Evolutionary conservation across 1,140 invertebrate species (phyloP), one percentile per base, ranked within the genome.

Genomic region (Colletes latitarsis): DNA sequence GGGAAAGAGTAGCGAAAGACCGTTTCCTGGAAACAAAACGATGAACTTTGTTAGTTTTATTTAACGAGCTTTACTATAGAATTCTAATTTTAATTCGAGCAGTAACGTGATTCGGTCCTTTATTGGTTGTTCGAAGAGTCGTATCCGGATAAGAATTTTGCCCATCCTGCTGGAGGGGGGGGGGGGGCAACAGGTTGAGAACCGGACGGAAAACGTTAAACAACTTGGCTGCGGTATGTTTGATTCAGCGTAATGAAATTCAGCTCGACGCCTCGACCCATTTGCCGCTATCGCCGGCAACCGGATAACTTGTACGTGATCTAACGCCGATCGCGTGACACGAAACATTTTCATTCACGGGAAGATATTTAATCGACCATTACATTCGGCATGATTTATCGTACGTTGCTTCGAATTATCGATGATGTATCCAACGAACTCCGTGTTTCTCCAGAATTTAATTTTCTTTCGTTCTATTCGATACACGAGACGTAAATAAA

Each of bases 221-320:
- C 57, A 41, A 39, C 14, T 30, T 19, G 15, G 46, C 6, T 0
- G 53, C 43, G 12, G 6, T n/a, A 6, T 9, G 43, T 68, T 41
- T 6, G 55, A 80, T 80, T 69, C n/a, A 14, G 14, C 49, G 49
- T 68, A 76, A 81, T 83, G 83, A 63, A 83, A 83, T 83, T 60
- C 62, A 21, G 55, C 17, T 17, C 53, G 39, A 60, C 55, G 57
- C 67, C 75, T 68, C 75, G 64, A 64, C 58, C 75, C 70, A 52
- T 58, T 76, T 70, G 67, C 43, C n/a, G 53, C 68, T 83, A 75
- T 83, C 63, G 41, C 53, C 43, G 67, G 69, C 62, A 10, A 76
- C 55, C 12, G 52, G 57, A 83, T 81, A 83, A 83, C 41, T 30
- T 9, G 60, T 41, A 57, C 57, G 57, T 73, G 82, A 84, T 85